Evolutionary conservation across 2,113 vertebrate species (phyloP).

Genomic region (Salminus brasiliensis): DNA sequence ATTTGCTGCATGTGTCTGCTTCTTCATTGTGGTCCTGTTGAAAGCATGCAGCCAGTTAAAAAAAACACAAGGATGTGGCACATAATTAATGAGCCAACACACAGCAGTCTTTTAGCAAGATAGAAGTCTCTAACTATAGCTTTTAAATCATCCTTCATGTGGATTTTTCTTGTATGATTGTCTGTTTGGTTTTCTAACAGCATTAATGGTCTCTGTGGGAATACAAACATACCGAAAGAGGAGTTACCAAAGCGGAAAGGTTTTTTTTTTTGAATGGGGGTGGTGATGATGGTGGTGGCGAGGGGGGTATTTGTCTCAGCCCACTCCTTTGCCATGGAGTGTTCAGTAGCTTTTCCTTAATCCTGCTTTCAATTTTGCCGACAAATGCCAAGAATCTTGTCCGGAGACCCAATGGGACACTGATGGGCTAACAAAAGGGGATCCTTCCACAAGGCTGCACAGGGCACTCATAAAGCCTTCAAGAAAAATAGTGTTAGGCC

Average conservation of each 20-base stretch:
- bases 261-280: conserved; percentile 41
- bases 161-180: conserved; percentile 65
- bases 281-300: conserved; percentile 15
- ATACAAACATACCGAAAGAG: conserved; percentile 74
- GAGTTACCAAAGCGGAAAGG: conserved; percentile 64
- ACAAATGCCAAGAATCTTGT: conserved; percentile 94
- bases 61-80: not conserved
- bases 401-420: conserved; percentile 88
- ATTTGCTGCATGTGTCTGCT: not conserved
- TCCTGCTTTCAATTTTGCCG: conserved; percentile 95
- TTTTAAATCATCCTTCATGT: conserved; percentile 57
- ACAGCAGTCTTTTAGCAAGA: not conserved
- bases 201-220: conserved; percentile 67
- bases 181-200: conserved; percentile 52
- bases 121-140: not conserved
- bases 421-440: conserved; percentile 95
- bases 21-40: not conserved
- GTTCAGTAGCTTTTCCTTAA: conserved; percentile 90
- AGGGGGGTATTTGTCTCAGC: conserved; percentile 76
- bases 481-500: conserved; percentile 32
- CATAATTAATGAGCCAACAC: conserved; percentile 35
- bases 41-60: not conserved
- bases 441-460: conserved; percentile 83
- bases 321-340: conserved; percentile 86
- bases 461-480: conserved; percentile 63